phyloP scores from a whole-genome alignment of 2,888 invertebrate genomes.

The Drosophila meridiana region DNA sequence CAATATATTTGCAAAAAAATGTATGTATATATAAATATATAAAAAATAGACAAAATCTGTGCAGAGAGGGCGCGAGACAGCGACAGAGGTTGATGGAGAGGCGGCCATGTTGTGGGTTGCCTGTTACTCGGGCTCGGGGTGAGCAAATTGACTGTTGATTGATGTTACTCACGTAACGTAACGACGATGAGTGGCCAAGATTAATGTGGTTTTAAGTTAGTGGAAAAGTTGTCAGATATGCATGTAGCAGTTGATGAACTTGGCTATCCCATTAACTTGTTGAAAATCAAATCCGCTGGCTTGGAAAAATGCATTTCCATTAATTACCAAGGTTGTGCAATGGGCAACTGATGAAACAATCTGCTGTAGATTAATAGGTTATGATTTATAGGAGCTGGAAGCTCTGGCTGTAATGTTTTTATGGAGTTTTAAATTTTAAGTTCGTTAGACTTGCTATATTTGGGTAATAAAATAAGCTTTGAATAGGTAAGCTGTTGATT shows the following conservation, averaged over 20 bases:
- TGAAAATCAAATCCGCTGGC: conserved; percentile 27
- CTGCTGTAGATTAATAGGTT: not conserved
- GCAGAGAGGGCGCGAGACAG: conserved; percentile 24
- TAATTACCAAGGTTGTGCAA: conserved; percentile 32
- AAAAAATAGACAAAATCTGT: conserved; percentile 16
- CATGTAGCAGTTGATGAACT: conserved; percentile 35
- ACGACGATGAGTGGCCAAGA: conserved; percentile 51
- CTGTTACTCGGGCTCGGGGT: conserved; percentile 40
- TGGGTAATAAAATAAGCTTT: not conserved
- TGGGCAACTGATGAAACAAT: not conserved
- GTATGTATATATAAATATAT: conserved; percentile 12
- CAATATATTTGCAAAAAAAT: conserved; percentile 68
- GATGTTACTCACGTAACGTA: conserved; percentile 64
- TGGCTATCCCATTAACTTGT: conserved; percentile 39
- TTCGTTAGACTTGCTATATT: not conserved
- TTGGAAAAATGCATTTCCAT: conserved; percentile 46
- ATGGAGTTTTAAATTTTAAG: not conserved
- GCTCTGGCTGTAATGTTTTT: not conserved
- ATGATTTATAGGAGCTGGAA: not conserved
- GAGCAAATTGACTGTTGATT: conserved; percentile 65
- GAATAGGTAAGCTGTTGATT: not conserved
- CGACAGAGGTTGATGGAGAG: conserved; percentile 6
- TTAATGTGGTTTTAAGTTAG: conserved; percentile 76
- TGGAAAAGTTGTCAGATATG: conserved; percentile 56
- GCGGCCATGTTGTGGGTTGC: conserved; percentile 50